phyloP scores from a whole-genome alignment of 2,797 vertebrate species.

The Sebastiscus tertius region DNA sequence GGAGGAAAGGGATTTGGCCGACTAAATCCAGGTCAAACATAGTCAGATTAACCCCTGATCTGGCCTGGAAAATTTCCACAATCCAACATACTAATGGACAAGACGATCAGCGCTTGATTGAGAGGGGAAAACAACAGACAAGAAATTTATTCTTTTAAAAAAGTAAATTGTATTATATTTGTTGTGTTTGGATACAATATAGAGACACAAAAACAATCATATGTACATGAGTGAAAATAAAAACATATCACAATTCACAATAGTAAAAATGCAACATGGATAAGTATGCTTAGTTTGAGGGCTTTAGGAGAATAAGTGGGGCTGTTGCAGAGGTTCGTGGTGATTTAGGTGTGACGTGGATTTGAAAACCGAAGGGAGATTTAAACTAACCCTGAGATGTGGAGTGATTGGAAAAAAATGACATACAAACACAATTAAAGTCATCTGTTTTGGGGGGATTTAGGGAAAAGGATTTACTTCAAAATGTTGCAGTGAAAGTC shows the following conservation, averaged over 20 bases:
- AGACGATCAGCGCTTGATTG: not conserved
- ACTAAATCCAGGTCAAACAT: slow-evolving; percentile 68
- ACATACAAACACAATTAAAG: slow-evolving; percentile 64
- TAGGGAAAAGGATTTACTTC: slow-evolving; percentile 36
- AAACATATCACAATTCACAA: slow-evolving; percentile 56
- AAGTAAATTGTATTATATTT: slow-evolving; percentile 72
- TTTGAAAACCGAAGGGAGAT: slow-evolving; percentile 44
- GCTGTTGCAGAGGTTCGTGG: slow-evolving; percentile 32
- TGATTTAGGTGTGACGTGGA: slow-evolving; percentile 24
- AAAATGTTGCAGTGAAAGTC: slow-evolving; percentile 27
- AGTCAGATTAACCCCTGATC: slow-evolving; percentile 60
- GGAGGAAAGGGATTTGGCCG: slow-evolving; percentile 54
- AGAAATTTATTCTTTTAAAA: slow-evolving; percentile 50
- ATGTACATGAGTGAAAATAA: slow-evolving; percentile 64
- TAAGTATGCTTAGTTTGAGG: slow-evolving; percentile 41
- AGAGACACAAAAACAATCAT: slow-evolving; percentile 61
- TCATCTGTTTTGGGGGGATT: slow-evolving; percentile 31
- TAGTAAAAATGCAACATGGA: slow-evolving; percentile 47
- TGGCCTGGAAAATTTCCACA: slow-evolving; percentile 34
- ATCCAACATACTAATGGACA: slow-evolving; percentile 17
- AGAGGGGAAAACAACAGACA: not conserved
- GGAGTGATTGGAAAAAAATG: slow-evolving; percentile 50
- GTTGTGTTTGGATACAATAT: slow-evolving; percentile 57
- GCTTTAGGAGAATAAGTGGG: slow-evolving; percentile 35
- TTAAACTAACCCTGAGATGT: slow-evolving; percentile 74